phyloP scores from a whole-genome alignment of 2,113 vertebrate genomes.

The Centrocercus urophasianus region DNA sequence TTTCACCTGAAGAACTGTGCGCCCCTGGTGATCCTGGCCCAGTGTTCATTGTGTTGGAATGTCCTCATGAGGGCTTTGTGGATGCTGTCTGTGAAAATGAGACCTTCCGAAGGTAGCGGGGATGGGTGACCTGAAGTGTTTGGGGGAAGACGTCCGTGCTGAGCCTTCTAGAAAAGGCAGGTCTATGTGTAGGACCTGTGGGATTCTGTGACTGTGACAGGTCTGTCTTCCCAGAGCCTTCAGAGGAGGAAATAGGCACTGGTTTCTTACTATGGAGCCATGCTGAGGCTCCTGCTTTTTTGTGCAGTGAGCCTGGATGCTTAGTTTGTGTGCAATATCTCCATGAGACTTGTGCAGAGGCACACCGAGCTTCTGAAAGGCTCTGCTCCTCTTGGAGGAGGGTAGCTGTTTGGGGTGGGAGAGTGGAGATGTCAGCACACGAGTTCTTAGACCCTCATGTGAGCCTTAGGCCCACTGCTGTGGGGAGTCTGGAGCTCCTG shows the following conservation, averaged over 20 bases:
- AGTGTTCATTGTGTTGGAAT: slow-evolving; percentile 89
- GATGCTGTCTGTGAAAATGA: slow-evolving; percentile 79
- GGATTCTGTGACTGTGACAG: neutral
- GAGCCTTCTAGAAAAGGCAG: neutral
- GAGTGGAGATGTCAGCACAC: neutral
- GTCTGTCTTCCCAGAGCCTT: neutral
- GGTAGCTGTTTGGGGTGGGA: neutral
- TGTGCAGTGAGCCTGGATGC: neutral
- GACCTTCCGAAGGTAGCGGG: slow-evolving; percentile 73
- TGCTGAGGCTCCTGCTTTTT: accelerated
- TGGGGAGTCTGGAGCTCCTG: neutral
- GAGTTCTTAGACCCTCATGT: neutral
- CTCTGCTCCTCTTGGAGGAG: neutral
- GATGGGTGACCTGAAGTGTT: neutral
- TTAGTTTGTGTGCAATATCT: accelerated
- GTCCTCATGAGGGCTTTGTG: slow-evolving; percentile 90
- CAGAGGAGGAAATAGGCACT: neutral
- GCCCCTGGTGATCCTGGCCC: slow-evolving; percentile 86
- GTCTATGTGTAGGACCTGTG: neutral
- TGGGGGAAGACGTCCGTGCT: neutral
- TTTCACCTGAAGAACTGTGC: slow-evolving; percentile 90
- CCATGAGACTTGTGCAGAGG: neutral
- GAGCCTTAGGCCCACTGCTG: accelerated
- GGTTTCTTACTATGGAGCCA: neutral
- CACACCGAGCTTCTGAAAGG: neutral